These are phyloP conservation scores for Mormoops blainvillei DNA, from an alignment of 2,113 vertebrate genomes.

Conservation along the genomic window DNA sequence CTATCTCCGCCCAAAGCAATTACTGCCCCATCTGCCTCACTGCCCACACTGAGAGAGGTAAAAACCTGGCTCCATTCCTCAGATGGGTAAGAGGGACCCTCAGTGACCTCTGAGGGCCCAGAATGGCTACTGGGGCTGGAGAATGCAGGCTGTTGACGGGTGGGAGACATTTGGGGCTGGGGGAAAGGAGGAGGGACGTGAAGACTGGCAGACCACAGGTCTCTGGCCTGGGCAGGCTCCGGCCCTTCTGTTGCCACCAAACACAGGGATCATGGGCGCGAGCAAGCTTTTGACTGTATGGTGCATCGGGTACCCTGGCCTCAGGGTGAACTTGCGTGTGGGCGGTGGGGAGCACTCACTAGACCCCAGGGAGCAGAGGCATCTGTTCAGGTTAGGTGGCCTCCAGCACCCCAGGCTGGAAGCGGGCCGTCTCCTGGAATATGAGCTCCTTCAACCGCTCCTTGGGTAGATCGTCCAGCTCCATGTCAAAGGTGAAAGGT, in stretches of 20 bases:
- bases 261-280: not conserved
- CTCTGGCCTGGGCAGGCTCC: not conserved
- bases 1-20: not conserved
- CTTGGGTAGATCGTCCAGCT: constrained; percentile 91
- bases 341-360: constrained; percentile 37
- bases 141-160: not conserved
- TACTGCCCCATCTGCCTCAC: not conserved
- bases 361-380: not conserved
- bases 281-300: not conserved
- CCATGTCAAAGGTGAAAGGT: constrained; percentile 91
- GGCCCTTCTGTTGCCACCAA: not conserved
- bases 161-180: not conserved
- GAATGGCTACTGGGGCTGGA: not conserved
- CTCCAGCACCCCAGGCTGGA: constrained; percentile 84
- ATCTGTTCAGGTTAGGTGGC: constrained; percentile 44
- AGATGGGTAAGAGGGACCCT: not conserved
- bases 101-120: not conserved
- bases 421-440: constrained; percentile 89
- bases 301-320: not conserved
- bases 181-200: not conserved
- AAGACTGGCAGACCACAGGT: not conserved
- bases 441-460: constrained; percentile 92
- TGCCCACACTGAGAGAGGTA: not conserved
- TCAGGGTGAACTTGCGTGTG: not conserved
- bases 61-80: not conserved